A percentile compares a stretch with the other conserved stretches of the same genome.
These are phyloP conservation scores for Perizoma flavofasciatum DNA, from an alignment of 2,888 invertebrate genomes.

Conservation along the genomic window DNA sequence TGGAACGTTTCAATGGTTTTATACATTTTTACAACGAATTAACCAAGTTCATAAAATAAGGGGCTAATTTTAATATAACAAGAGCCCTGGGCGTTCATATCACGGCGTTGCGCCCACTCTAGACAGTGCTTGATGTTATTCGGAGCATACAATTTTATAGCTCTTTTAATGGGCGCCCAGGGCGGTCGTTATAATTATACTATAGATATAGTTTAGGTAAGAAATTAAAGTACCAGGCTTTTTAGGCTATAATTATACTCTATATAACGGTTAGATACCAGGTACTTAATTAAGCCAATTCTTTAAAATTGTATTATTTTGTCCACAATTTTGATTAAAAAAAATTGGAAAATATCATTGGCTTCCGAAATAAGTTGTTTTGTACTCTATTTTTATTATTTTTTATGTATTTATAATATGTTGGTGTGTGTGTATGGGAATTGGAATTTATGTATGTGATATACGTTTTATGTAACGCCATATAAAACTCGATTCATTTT, in stretches of 20 bases:
- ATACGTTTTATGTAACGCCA: conserved; percentile 42
- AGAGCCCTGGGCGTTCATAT: too few species aligned
- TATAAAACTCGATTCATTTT: conserved; percentile 14
- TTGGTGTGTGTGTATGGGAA: conserved; percentile 50
- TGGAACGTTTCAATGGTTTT: conserved; percentile 60
- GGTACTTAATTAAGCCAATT: conserved; percentile 46
- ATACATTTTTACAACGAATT: conserved; percentile 76
- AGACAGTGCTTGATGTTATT: too few species aligned
- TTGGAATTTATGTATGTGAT: conserved; percentile 65
- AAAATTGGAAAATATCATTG: conserved; percentile 40
- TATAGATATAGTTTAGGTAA: conserved; percentile 10
- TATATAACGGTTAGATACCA: conserved; percentile 31
- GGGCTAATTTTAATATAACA: too few species aligned
- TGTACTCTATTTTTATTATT: conserved; percentile 21
- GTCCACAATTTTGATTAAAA: conserved; percentile 23
- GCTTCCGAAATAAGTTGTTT: conserved; percentile 48
- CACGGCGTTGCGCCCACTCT: too few species aligned
- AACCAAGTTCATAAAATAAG: conserved; percentile 8
- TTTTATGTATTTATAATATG: conserved; percentile 22
- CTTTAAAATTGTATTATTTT: conserved; percentile 28
- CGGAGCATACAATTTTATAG: too few species aligned
- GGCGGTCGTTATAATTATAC: too few species aligned
- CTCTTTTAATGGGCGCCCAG: too few species aligned
- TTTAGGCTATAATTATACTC: conserved; percentile 31
- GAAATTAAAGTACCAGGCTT: conserved; percentile 37